Evolutionary conservation across 2,797 vertebrate genomes (phyloP), one percentile per base, ranked within the genome.

Genomic region (Siniperca obscura): DNA sequence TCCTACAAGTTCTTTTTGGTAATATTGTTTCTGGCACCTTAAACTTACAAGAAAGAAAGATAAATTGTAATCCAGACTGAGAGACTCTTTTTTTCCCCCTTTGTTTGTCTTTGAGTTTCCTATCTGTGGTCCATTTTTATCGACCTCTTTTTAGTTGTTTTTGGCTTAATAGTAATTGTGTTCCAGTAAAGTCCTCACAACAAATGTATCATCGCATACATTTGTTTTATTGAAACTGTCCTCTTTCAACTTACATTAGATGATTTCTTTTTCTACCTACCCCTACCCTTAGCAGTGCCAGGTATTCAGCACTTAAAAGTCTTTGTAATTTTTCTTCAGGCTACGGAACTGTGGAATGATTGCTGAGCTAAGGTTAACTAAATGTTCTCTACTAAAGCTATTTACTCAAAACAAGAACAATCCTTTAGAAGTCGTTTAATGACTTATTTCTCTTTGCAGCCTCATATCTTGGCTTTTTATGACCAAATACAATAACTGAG

Each of bases 321-420:
- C 44, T 67, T 67, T 68, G 25, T 27, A 17, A 5, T 60, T 56
- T 77, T 48, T 56, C 38, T 46, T 61, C 9, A 55, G 38, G 46
- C 55, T 67, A 27, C 3, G 0, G 22, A 40, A 34, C n/a, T 55
- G 38, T 61, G 30, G 27, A 80, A 48, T 25, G 10, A 57, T 44
- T 76, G 76, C 68, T 71, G 3, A 70, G 52, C 38, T 27, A n/a
- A 2, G 38, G 67, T 60, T 25, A 76, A 56, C 67, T 69, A 14
- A 70, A 71, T 52, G 38, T 72, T 62, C 19, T 70, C 17, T 46
- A 40, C 56, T 34, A 30, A 60, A 44, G 53, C 44, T 27, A 19
- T 72, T 53, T 44, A 38, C 22, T 64, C 12, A 56, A 25, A 64
- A 70, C 30, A 30, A 48, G 36, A 73, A 50, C 30, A 42, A 7